Percentiles rank a stretch among this genome's conserved stretches.
Evolutionary conservation across 1,140 invertebrate genomes (phyloP).

Genomic region (Adelges cooleyi): DNA sequence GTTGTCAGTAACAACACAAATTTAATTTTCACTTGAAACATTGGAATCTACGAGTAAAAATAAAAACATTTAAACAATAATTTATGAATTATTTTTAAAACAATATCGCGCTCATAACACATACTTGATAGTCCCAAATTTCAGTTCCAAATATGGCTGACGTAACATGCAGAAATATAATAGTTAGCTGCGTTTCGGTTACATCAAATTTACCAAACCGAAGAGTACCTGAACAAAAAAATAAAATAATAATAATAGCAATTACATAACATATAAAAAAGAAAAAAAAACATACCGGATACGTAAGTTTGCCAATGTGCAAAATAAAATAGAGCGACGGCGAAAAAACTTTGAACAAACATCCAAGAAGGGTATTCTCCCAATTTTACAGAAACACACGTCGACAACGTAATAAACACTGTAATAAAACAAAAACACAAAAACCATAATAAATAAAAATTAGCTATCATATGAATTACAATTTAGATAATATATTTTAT

Average conservation of each 20-base stretch:
- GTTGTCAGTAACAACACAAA: not conserved
- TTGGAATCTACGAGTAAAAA: conserved; percentile 5
- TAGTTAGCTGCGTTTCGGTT: conserved; percentile 91
- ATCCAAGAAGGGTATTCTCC: conserved; percentile 85
- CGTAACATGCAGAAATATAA: conserved; percentile 79
- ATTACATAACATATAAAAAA: too few relatives aligned
- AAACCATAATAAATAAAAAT: conserved; percentile 30
- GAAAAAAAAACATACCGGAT: conserved; percentile 54
- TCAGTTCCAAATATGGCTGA: conserved; percentile 74
- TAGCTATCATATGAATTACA: not conserved
- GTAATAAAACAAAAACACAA: conserved; percentile 36
- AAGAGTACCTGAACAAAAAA: conserved; percentile 52
- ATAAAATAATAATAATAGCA: not conserved
- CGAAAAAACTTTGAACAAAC: conserved; percentile 81
- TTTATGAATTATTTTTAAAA: not conserved
- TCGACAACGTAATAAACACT: conserved; percentile 91
- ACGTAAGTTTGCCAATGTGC: conserved; percentile 99
- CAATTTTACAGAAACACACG: conserved; percentile 80
- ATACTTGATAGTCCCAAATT: conserved; percentile 75
- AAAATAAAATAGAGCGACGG: conserved; percentile 90
- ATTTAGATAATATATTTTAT: not conserved
- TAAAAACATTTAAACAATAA: too few relatives aligned
- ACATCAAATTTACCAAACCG: conserved; percentile 94
- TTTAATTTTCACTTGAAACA: not conserved
- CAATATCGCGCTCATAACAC: conserved; percentile 31